Base-by-base conservation (phyloP, 2,888 invertebrate genomes). In the Ethmia dodecea region DNA sequence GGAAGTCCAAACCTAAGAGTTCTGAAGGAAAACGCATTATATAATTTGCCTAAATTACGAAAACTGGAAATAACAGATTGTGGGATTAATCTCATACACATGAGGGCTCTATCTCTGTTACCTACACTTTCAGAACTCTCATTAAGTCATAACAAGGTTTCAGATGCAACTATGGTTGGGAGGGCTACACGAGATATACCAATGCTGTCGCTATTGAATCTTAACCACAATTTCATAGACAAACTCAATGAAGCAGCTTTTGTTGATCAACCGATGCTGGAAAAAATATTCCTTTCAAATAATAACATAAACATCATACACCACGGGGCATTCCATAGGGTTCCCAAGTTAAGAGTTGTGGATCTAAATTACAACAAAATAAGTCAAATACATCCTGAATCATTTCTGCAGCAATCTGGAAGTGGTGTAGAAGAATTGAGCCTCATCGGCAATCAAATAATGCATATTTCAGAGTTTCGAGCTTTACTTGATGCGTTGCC, bases 131-230 rank as follows among this genome's bases (percentile, higher is more conserved):
- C 87, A 29, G 92, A 93, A 52, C 67, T 96, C 9, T 90, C 92
- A 13, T 72, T 96, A 0, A 88, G 89, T 9, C 89, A 91, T 30
- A 96, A 96, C 60, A 88, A 89, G 49, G 90, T 96, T 46, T 84
- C 88, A 6, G 95, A 95, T 61, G 93, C 94, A 8, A 90, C 90
- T n/a, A 92, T 94, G 90, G 88, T 95, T 6, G 95, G 95, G 3
- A 88, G 93, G 49, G 92, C 92, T 8, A 88, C 91, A 9, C 89
- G 93, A 63, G 95, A 94, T 55, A 78, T 95, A 30, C 91, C 92
- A n/a, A 88, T 89, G 38, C 68, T 96, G 16, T 89, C 92, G 31
- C 87, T 89, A 14, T 68, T 96, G 18, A 89, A 91, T 39, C 71
- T 96, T 9, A 93, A 93, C 57, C 72, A 89, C 35, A 96, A 96